These are phyloP conservation scores for Antrozous pallidus DNA, from an alignment of 2,797 vertebrate species.

Conservation along the genomic window DNA sequence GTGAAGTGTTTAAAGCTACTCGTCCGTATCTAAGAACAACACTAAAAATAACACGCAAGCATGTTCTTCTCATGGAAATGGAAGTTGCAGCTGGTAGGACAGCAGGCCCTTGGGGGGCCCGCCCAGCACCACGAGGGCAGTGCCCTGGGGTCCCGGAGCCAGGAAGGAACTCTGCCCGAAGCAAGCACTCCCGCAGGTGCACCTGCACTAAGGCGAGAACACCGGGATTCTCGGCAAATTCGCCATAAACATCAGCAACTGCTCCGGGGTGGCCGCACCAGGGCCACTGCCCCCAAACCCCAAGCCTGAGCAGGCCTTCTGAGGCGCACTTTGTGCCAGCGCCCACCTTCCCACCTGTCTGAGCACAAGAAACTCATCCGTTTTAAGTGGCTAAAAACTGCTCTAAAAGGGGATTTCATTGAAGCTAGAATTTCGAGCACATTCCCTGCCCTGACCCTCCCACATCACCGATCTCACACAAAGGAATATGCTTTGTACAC, in stretches of 20 bases:
- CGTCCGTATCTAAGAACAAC: not conserved
- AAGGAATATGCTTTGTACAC: not conserved
- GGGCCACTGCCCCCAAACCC: not conserved
- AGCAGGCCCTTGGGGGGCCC: accelerated
- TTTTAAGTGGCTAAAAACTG: not conserved
- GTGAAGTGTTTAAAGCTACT: not conserved
- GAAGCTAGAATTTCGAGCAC: not conserved
- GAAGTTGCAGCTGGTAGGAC: not conserved
- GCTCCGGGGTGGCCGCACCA: too few species aligned
- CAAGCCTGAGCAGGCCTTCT: not conserved
- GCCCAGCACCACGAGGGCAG: accelerated
- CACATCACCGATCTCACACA: too few species aligned
- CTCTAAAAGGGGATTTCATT: not conserved
- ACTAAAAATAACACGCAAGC: not conserved
- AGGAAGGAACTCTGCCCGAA: not conserved
- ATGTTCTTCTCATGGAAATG: not conserved
- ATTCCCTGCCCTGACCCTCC: too few species aligned
- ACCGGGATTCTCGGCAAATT: accelerated
- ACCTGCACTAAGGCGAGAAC: accelerated
- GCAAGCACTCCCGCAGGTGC: accelerated
- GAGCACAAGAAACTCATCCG: not conserved
- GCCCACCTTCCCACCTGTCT: not conserved
- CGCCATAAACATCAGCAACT: accelerated
- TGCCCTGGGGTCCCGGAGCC: not conserved
- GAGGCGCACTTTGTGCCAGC: not conserved